These are phyloP conservation scores for Artibeus jamaicensis DNA, from an alignment of 2,797 vertebrate genomes.

Conservation along the genomic window DNA sequence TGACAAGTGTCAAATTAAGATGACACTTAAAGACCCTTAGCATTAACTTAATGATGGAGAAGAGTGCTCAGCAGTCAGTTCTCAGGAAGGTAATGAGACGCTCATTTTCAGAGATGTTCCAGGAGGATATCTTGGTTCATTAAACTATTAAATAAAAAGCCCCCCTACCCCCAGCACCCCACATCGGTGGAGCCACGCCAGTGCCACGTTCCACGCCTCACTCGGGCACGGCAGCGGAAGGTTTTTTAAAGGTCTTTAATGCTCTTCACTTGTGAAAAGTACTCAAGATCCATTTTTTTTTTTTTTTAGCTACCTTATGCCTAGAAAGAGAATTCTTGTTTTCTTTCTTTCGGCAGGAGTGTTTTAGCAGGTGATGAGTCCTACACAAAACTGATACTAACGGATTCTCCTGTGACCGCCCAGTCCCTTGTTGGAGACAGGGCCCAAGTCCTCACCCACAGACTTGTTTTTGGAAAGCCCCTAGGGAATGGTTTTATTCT, in stretches of 20 bases:
- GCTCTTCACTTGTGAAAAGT: background rate
- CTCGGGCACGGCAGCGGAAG: background rate
- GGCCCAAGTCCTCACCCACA: background rate
- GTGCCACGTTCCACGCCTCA: background rate
- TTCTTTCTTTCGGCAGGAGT: background rate
- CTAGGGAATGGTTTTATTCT: background rate
- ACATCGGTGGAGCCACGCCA: background rate
- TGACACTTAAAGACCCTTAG: conserved; percentile 64
- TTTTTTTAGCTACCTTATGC: background rate
- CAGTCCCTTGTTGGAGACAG: background rate
- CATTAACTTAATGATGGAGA: conserved; percentile 68
- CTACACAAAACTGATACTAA: background rate
- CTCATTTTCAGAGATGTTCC: conserved; percentile 43
- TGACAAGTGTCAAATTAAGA: conserved; percentile 74
- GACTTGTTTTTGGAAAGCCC: background rate
- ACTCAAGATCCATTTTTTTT: background rate
- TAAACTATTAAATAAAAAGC: conserved; percentile 72
- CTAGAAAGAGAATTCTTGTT: background rate
- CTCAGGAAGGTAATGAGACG: conserved; percentile 59
- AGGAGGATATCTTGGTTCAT: conserved; percentile 62
- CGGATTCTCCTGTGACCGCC: background rate
- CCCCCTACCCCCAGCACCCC: background rate
- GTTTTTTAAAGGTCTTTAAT: conserved; percentile 8
- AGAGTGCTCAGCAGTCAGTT: conserved; percentile 47
- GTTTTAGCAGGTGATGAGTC: background rate